phyloP scores from a whole-genome alignment of 2,797 vertebrate species.

The Alosa sapidissima region DNA sequence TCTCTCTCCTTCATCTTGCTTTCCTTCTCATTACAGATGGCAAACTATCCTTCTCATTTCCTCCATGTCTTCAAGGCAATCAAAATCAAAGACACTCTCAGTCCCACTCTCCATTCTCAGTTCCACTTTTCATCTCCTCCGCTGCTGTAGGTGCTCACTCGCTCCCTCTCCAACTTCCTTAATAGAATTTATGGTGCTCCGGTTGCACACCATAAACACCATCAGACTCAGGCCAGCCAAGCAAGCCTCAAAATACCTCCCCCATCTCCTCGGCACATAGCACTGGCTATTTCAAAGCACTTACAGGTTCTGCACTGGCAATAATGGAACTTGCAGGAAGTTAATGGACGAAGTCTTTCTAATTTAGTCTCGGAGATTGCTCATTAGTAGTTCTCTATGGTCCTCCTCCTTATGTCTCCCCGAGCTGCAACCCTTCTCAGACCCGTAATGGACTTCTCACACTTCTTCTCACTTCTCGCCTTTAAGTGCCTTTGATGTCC shows the following conservation, averaged over 20 bases:
- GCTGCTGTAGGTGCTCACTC: background rate
- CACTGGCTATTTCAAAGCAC: background rate
- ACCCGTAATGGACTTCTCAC: background rate
- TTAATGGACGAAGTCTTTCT: background rate
- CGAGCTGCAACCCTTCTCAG: background rate
- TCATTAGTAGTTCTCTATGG: background rate
- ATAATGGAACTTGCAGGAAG: background rate
- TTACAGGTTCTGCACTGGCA: background rate
- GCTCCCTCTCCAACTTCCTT: background rate
- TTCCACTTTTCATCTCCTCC: background rate
- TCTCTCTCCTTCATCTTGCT: background rate
- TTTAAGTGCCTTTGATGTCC: background rate
- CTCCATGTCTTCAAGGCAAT: background rate
- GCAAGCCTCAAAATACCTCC: background rate
- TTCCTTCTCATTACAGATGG: conserved; percentile 20
- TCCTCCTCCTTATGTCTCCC: background rate
- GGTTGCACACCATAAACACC: background rate
- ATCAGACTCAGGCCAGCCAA: background rate
- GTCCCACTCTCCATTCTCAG: background rate
- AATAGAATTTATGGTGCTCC: background rate
- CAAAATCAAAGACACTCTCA: background rate
- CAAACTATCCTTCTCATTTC: background rate
- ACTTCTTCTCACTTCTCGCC: background rate
- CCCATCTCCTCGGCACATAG: background rate
- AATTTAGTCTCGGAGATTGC: background rate